Conservation (phyloP, 2,113 vertebrate genomes). For the Tympanuchus pallidicinctus region DNA sequence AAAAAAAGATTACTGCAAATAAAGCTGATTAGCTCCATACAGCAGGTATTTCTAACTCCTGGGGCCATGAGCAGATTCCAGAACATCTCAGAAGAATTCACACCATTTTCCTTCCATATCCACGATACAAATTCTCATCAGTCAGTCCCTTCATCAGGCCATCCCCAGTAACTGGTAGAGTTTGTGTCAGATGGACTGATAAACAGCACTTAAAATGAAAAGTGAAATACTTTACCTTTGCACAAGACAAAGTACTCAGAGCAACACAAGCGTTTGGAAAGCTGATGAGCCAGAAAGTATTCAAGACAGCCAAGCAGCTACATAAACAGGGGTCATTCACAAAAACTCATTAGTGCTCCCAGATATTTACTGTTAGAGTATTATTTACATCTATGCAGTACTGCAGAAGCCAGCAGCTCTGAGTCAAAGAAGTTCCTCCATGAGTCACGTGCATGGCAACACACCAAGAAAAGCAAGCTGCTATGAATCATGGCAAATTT, state of each 20-base stretch:
- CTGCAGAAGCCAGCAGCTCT: not conserved
- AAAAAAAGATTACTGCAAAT: not conserved
- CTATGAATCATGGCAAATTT: conserved; percentile 19
- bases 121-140: not conserved
- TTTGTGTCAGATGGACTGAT: not conserved
- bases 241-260: not conserved
- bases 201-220: not conserved
- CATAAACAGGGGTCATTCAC: not conserved
- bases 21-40: not conserved
- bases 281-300: not conserved
- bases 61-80: not conserved
- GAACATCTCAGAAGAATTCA: not conserved
- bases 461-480: not conserved
- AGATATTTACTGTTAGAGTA: not conserved
- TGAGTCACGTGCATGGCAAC: not conserved
- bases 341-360: not conserved
- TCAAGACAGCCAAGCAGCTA: not conserved
- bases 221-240: too few relatives aligned
- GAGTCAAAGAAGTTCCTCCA: not conserved
- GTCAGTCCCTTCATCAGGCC: not conserved
- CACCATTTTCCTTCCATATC: not conserved
- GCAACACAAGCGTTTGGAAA: not conserved
- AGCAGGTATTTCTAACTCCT: not conserved
- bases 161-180: not conserved
- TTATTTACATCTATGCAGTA: not conserved